Conservation (phyloP, 2,797 vertebrate species). For the Gymnothorax javanicus region DNA sequence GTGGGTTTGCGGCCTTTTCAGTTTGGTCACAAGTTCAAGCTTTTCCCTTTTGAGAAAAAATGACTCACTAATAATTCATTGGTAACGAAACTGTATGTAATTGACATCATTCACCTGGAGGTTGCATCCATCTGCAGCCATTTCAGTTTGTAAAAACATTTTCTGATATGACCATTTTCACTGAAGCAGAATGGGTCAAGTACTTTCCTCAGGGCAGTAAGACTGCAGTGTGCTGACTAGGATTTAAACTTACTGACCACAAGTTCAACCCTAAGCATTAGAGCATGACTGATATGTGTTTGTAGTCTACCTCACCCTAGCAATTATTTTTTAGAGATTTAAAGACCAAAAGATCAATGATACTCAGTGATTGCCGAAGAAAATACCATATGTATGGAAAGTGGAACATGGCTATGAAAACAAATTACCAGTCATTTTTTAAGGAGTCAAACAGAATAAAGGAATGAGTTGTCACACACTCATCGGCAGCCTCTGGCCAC, state of each 20-base stretch:
- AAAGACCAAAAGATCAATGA: background rate
- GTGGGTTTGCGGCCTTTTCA: background rate
- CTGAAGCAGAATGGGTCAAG: conserved; percentile 14
- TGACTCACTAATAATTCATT: background rate
- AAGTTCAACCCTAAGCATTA: background rate
- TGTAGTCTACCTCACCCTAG: background rate
- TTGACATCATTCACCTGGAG: background rate
- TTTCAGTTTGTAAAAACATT: background rate
- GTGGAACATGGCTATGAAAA: background rate
- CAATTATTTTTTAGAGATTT: background rate
- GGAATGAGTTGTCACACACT: background rate
- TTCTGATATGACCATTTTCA: background rate
- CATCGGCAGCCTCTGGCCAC: background rate
- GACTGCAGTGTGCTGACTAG: background rate
- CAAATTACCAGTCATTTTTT: background rate
- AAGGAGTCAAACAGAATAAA: background rate
- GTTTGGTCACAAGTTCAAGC: background rate
- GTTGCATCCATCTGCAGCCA: conserved; percentile 1
- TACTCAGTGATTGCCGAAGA: background rate
- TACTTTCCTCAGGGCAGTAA: background rate
- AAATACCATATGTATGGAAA: background rate
- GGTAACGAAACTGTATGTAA: background rate
- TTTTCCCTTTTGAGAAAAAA: background rate
- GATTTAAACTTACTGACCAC: background rate
- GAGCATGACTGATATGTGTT: background rate